Evolutionary conservation across 2,797 vertebrate genomes (phyloP).

Genomic region (Mormyrops attenuatus): DNA sequence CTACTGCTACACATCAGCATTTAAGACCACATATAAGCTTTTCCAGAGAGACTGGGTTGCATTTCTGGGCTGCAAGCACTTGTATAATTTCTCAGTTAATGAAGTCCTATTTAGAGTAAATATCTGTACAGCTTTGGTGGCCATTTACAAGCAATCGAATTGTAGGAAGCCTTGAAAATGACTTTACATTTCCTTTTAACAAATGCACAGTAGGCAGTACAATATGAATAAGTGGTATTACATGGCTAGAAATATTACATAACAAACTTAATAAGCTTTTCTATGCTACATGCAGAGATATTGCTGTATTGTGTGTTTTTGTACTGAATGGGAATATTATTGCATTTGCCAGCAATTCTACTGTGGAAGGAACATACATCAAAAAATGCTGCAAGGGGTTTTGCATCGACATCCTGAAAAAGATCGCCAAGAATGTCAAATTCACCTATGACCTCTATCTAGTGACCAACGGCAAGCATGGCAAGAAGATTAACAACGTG

Average conservation of each 20-base stretch:
- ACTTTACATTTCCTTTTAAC: not conserved
- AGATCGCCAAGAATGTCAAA: constrained; percentile 89
- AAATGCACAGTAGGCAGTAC: not conserved
- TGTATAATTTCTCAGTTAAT: not conserved
- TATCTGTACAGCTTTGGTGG: not conserved
- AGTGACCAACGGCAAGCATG: constrained; percentile 94
- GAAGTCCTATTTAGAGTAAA: not conserved
- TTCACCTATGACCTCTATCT: constrained; percentile 96
- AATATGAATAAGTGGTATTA: not conserved
- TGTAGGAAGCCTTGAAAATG: not conserved
- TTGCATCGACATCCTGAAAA: constrained; percentile 96
- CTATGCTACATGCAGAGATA: not conserved
- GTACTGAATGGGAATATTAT: constrained; percentile 9
- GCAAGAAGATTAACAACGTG: constrained; percentile 93
- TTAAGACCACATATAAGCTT: not conserved
- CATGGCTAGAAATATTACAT: not conserved
- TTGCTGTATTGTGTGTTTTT: not conserved
- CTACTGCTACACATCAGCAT: not conserved
- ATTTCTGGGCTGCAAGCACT: not conserved
- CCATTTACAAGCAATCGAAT: not conserved
- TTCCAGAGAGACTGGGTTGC: not conserved
- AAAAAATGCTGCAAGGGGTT: constrained; percentile 97
- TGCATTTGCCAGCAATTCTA: constrained; percentile 75
- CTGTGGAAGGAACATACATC: constrained; percentile 77
- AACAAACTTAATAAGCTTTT: not conserved